These are phyloP conservation scores for Drosophila cardini DNA, from an alignment of 1,140 invertebrate species.

Conservation along the genomic window DNA sequence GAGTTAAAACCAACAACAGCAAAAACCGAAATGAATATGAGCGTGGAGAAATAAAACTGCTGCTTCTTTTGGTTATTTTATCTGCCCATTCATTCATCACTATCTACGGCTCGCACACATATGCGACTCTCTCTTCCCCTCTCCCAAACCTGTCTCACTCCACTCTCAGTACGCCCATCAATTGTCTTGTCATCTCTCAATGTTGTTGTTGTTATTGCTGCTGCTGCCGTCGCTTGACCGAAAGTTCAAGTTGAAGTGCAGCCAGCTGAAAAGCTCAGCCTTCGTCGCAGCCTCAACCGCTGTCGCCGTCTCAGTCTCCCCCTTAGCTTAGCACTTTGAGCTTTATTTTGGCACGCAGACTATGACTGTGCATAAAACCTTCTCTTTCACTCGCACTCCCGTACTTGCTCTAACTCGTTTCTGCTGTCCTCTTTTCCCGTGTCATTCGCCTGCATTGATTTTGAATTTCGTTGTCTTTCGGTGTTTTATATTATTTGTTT, in stretches of 20 bases:
- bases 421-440: slow-evolving; percentile 29
- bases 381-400: slow-evolving; percentile 12
- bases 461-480: slow-evolving; percentile 44
- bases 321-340: slow-evolving; percentile 1
- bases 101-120: slow-evolving; percentile 19
- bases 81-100: slow-evolving; percentile 45
- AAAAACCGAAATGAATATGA: not conserved
- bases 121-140: slow-evolving; percentile 4
- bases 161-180: slow-evolving; percentile 60
- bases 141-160: no score
- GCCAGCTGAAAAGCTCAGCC: slow-evolving; percentile 57
- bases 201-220: slow-evolving; percentile 12
- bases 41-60: slow-evolving; percentile 17
- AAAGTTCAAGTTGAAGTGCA: slow-evolving; percentile 80
- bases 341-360: slow-evolving; percentile 7
- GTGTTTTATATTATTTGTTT: not conserved
- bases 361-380: slow-evolving; percentile 8
- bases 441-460: slow-evolving; percentile 78
- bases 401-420: not conserved
- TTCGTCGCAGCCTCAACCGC: slow-evolving; percentile 19
- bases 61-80: slow-evolving; percentile 49
- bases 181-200: slow-evolving; percentile 76
- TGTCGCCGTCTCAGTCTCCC: slow-evolving; percentile 1
- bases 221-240: slow-evolving; percentile 37
- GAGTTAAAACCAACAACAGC: slow-evolving; percentile 11